Conservation (phyloP, 2,888 invertebrate genomes). For the Archips xylosteana region DNA sequence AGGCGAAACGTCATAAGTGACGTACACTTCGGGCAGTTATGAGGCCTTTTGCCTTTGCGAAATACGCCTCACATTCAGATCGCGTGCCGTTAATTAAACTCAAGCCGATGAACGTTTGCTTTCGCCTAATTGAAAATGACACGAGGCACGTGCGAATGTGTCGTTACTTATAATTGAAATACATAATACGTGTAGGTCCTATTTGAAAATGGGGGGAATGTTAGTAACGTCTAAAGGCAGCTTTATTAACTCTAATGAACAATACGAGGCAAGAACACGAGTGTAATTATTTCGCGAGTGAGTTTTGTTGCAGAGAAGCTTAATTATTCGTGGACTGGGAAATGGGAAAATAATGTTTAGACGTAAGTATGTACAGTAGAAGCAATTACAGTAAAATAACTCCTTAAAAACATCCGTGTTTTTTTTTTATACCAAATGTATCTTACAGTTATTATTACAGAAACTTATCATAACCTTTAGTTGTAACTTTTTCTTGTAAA, state of each 20-base stretch:
- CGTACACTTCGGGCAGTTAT: background rate
- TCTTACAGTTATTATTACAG: no score
- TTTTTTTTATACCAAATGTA: background rate
- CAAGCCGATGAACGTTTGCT: slow-evolving; percentile 57
- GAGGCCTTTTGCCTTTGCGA: background rate
- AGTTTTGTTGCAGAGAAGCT: slow-evolving; percentile 10
- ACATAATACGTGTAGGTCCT: slow-evolving; percentile 20
- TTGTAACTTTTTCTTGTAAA: no score
- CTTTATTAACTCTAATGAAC: slow-evolving; percentile 21
- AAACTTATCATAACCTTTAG: no score
- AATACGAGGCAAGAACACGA: slow-evolving; percentile 15
- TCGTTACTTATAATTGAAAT: slow-evolving; percentile 38
- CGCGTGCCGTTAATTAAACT: slow-evolving; percentile 62
- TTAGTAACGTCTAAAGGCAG: slow-evolving; percentile 6
- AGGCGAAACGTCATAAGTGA: background rate
- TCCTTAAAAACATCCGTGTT: background rate
- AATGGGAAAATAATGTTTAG: background rate
- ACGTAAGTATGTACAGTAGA: slow-evolving; percentile 13
- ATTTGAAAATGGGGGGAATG: slow-evolving; percentile 12
- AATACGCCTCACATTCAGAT: slow-evolving; percentile 40
- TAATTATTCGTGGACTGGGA: slow-evolving; percentile 16
- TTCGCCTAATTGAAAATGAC: slow-evolving; percentile 69
- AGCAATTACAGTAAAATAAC: background rate
- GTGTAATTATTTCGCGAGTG: slow-evolving; percentile 10
- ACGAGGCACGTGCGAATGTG: slow-evolving; percentile 45